These are phyloP conservation scores for Coremacera marginata DNA, from an alignment of 2,888 invertebrate species.

Conservation along the genomic window DNA sequence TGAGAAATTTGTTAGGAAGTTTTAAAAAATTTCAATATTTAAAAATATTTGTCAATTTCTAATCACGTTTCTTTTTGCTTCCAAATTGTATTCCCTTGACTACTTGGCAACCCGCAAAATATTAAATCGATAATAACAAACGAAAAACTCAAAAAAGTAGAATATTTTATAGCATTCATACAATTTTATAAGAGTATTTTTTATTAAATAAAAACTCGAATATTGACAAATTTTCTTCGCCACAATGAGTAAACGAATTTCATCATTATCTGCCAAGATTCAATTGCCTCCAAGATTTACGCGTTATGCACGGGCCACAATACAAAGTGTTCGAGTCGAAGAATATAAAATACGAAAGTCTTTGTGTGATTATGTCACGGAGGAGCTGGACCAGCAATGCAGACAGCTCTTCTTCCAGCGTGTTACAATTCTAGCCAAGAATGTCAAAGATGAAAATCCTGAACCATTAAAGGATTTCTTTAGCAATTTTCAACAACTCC, in stretches of 20 bases:
- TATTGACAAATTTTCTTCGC: too few relatives aligned
- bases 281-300: not conserved
- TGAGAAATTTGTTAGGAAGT: too few relatives aligned
- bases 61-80: too few relatives aligned
- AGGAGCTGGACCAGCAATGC: constrained; percentile 50
- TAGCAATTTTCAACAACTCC: constrained; percentile 40
- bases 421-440: constrained; percentile 57
- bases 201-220: too few relatives aligned
- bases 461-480: not conserved
- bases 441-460: constrained; percentile 21
- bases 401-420: constrained; percentile 61
- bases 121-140: not conserved
- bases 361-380: constrained; percentile 55
- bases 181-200: too few relatives aligned
- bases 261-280: not conserved
- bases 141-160: not conserved
- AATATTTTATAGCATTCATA: not conserved
- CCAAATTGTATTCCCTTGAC: not conserved
- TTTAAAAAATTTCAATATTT: too few relatives aligned
- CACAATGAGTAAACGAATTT: too few relatives aligned
- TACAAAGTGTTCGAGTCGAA: constrained; percentile 11
- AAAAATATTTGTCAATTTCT: too few relatives aligned
- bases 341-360: constrained; percentile 55
- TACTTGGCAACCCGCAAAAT: not conserved
- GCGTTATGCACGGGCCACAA: constrained; percentile 22